Percentiles rank a stretch among this genome's conserved stretches.
Conservation (phyloP, 2,797 vertebrate genomes). For the Prionace glauca region DNA sequence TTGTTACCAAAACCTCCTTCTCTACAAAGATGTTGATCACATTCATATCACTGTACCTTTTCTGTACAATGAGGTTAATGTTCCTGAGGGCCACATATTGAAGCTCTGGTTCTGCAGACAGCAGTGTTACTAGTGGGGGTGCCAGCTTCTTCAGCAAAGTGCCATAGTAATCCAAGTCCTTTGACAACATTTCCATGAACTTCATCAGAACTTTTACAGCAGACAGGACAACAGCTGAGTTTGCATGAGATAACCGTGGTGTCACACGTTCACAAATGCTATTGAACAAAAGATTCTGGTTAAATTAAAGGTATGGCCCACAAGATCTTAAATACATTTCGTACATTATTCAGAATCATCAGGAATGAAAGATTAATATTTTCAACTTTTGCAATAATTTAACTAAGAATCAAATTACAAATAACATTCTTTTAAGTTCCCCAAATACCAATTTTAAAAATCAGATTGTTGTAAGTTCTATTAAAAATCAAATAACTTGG, state of each 20-base stretch:
- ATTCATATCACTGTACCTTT: conserved; percentile 62
- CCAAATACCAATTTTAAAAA: background rate
- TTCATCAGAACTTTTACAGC: conserved; percentile 97
- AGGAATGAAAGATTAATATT: conserved; percentile 9
- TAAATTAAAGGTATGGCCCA: background rate
- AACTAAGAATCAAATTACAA: background rate
- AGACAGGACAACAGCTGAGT: conserved; percentile 91
- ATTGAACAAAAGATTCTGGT: background rate
- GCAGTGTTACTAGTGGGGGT: conserved; percentile 84
- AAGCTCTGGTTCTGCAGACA: conserved; percentile 89
- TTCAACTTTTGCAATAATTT: background rate
- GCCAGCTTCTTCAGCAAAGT: conserved; percentile 92
- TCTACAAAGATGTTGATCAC: background rate
- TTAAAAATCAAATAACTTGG: background rate
- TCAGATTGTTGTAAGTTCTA: background rate
- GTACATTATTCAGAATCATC: background rate
- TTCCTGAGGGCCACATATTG: conserved; percentile 95
- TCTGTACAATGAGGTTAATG: conserved; percentile 97
- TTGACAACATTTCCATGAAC: conserved; percentile 96
- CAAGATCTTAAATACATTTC: background rate
- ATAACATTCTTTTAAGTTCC: background rate
- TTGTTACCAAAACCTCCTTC: background rate
- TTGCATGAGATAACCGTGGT: conserved; percentile 88
- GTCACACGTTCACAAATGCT: conserved; percentile 95
- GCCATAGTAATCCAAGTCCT: conserved; percentile 91